Evolutionary conservation across 2,797 vertebrate genomes (phyloP), one percentile per base, ranked within the genome.

Genomic region (Eurystomus glaucurus): DNA sequence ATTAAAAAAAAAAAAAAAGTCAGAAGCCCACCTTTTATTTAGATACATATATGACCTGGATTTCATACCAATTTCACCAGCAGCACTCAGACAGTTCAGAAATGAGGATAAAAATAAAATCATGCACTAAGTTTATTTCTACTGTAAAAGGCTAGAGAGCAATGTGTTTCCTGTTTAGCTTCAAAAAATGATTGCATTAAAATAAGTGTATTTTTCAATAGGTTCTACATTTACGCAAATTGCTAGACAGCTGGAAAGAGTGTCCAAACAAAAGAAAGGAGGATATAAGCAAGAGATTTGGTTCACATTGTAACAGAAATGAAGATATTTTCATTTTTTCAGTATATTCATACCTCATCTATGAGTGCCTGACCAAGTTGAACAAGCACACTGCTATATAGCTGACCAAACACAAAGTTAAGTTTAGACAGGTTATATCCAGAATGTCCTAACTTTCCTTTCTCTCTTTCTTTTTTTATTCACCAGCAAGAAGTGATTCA

Each of bases 31-130:
- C 50, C 39, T 71, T 85, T 85, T 85, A 46, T 89, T 93, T 89
- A 61, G 77, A 82, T 43, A 65, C 4, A 41, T 39, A 50, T 69
- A 85, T 51, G 41, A 82, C 22, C 16, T 76, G 31, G 41, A 91
- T 92, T 94, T 87, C 29, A 13, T 11, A 54, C 13, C 33, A 87
- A 65, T 71, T 93, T 88, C 37, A 50, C 22, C 33, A 84, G 28
- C 5, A 83, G 31, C 39, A 21, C 46, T 57, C 60, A 85, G 52
- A n/a, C 4, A 46, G 13, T 46, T 75, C 50, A 48, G 62, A 57
- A 85, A 60, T 41, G 22, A 75, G 16, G 9, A 52, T 43, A 85
- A 93, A 88, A 92, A 69, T 85, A 83, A 93, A 93, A 78, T n/a
- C 26, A 19, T 45, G 10, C 26, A 46, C 35, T 61, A 61, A 52